Base-by-base conservation (phyloP, 2,797 vertebrate species). In the Australoheros facetus region DNA sequence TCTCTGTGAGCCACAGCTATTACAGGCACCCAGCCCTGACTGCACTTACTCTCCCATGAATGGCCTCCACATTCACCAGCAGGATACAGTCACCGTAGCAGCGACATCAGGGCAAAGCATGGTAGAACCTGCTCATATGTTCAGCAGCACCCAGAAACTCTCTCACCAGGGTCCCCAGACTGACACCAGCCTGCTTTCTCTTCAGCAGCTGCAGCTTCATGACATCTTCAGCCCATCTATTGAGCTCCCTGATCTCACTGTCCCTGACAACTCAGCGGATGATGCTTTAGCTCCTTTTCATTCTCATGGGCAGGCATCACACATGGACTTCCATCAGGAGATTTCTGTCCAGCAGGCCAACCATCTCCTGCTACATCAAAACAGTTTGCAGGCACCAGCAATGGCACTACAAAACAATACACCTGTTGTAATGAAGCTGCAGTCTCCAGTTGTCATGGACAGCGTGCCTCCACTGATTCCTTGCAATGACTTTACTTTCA, bases 181-280 rank as follows among this genome's bases (percentile, higher is more conserved):
- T 0, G 73, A 77, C 26, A 1, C 72, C 39, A 77, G 34, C 37
- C n/a, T 85, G 79, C 83, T 85, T 0, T 45, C 79, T 1, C 71
- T 80, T 2, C 89, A 91, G 39, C 90, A 91, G 76, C 90, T 93
- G 69, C 93, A 94, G 85, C 86, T 94, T 7, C 84, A 78, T 11
- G 87, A 93, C 56, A 88, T 94, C 28, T 93, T 91, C 88, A 86
- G 79, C 57, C 86, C 88, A 0, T 84, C 91, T 0, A 70, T 90
- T 17, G 87, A 93, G 72, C 86, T 93, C n/a, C 89, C 91, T 4
- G 75, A 84, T 8, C 80, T 92, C 71, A 71, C 80, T 2, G 45
- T 91, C 34, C 85, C 90, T 0, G 32, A 32, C 5, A 21, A 28
- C 16, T 80, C 85, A 0, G 59, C 56, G 17, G 39, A 53, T 7